Base-by-base conservation (phyloP, 2,797 vertebrate species). In the Oryzias sinensis region DNA sequence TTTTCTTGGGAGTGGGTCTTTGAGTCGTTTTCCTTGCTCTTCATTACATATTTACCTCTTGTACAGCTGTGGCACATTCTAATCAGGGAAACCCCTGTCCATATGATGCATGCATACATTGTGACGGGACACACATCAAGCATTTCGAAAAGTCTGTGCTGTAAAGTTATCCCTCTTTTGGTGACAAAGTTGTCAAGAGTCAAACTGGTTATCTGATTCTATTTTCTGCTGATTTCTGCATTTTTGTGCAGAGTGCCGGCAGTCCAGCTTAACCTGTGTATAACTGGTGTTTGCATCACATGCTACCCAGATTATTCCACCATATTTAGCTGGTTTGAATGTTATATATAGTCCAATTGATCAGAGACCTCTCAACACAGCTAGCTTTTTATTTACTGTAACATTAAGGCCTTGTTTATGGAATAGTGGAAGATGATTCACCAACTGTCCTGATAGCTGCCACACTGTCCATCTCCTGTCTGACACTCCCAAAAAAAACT, bases 171-270 rank as follows among this genome's bases (percentile, higher is more conserved):
- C 20, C 52, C 6, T 8, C 17, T 7, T 53, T 53, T 51, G 20
- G 52, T 53, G 20, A 22, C 40, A 53, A 43, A 43, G 41, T 25
- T 43, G 11, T 53, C 41, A 6, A 53, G 41, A 41, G 43, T 43
- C 52, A 43, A 43, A 22, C 40, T 53, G 43, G 52, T 40, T 43
- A 43, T 43, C 52, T 43, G 40, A 41, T 53, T 18, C 41, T 71
- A 49, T 54, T 60, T 60, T 58, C 54, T 43, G 48, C 41, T 71
- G 49, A 58, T 60, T 60, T 58, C 54, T 43, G 48, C 53, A 61
- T 53, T 61, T 58, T 59, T 76, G 37, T 72, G 54, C 50, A 56
- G 5, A 67, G 46, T 60, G 18, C 51, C 43, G 6, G 43, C 14
- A 15, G 4, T 43, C 20, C 42, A 43, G 14, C 14, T 14, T 43